Percentiles rank a stretch among this genome's conserved stretches.
Conservation (phyloP, 2,888 invertebrate species). For the Amiota mariae region DNA sequence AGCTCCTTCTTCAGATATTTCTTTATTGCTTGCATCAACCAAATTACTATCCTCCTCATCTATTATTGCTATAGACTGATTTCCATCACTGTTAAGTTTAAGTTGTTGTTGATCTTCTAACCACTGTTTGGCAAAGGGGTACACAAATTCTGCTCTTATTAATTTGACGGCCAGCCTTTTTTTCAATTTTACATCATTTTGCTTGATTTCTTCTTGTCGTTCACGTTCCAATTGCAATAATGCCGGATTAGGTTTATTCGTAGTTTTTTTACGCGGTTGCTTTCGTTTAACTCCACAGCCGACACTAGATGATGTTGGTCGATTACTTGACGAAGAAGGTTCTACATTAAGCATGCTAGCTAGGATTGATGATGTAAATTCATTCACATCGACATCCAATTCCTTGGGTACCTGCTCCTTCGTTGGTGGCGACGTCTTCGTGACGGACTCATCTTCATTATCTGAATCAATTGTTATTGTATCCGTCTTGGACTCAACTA, state of each 20-base stretch:
- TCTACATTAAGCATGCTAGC: slow-evolving; percentile 72
- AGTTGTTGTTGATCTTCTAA: slow-evolving; percentile 40
- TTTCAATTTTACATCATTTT: slow-evolving; percentile 69
- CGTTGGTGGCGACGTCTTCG: not conserved
- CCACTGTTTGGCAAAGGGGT: slow-evolving; percentile 62
- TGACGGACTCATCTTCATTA: slow-evolving; percentile 64
- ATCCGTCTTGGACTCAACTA: slow-evolving; percentile 73
- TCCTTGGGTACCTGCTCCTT: slow-evolving; percentile 29
- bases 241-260: slow-evolving; percentile 71
- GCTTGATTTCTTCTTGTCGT: slow-evolving; percentile 67
- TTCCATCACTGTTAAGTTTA: not conserved
- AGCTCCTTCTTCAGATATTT: slow-evolving; percentile 36
- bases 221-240: slow-evolving; percentile 68
- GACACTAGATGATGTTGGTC: slow-evolving; percentile 29
- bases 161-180: slow-evolving; percentile 63
- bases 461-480: slow-evolving; percentile 72
- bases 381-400: slow-evolving; percentile 52
- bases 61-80: not conserved
- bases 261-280: slow-evolving; percentile 72
- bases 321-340: slow-evolving; percentile 40
- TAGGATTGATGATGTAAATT: slow-evolving; percentile 62
- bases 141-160: slow-evolving; percentile 64
- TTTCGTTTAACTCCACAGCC: slow-evolving; percentile 54
- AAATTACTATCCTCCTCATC: not conserved
- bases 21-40: slow-evolving; percentile 36